These are phyloP conservation scores for Dicentrarchus labrax DNA, from an alignment of 2,113 vertebrate genomes.

Conservation along the genomic window DNA sequence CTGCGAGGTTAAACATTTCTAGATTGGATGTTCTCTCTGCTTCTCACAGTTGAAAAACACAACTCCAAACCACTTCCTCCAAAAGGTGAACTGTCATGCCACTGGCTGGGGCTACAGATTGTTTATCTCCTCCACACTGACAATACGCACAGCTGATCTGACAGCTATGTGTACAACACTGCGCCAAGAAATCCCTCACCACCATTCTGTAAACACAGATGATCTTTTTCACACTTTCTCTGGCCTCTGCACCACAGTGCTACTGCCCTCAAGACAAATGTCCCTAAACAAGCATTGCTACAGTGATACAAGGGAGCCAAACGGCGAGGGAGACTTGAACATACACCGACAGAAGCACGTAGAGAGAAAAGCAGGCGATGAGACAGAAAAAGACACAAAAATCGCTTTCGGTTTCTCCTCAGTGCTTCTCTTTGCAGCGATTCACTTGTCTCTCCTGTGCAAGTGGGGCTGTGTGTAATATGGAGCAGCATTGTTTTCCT, in stretches of 20 bases:
- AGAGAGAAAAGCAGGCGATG: neutral
- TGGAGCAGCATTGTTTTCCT: slow-evolving; percentile 56
- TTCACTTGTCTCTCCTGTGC: slow-evolving; percentile 20
- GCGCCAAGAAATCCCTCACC: slow-evolving; percentile 50
- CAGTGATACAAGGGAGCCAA: slow-evolving; percentile 8
- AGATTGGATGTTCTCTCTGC: neutral
- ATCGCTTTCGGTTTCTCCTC: slow-evolving; percentile 1
- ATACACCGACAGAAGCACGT: neutral
- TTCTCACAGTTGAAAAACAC: neutral
- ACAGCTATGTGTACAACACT: slow-evolving; percentile 15
- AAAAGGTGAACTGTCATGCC: neutral
- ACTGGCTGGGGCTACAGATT: neutral
- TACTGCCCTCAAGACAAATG: slow-evolving; percentile 58
- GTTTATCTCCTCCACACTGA: slow-evolving; percentile 15
- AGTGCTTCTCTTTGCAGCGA: slow-evolving; percentile 30
- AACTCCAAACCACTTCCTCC: slow-evolving; percentile 35
- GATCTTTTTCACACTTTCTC: slow-evolving; percentile 55
- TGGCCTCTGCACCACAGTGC: slow-evolving; percentile 29
- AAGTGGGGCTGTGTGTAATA: slow-evolving; percentile 36
- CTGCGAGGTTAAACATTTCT: slow-evolving; percentile 21
- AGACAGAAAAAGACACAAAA: slow-evolving; percentile 7
- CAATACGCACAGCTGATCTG: slow-evolving; percentile 43
- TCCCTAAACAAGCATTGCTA: slow-evolving; percentile 36
- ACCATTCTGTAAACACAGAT: slow-evolving; percentile 52
- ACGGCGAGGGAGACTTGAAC: slow-evolving; percentile 17